These are phyloP conservation scores for Calypte anna DNA, from an alignment of 2,113 vertebrate species.

Conservation along the genomic window DNA sequence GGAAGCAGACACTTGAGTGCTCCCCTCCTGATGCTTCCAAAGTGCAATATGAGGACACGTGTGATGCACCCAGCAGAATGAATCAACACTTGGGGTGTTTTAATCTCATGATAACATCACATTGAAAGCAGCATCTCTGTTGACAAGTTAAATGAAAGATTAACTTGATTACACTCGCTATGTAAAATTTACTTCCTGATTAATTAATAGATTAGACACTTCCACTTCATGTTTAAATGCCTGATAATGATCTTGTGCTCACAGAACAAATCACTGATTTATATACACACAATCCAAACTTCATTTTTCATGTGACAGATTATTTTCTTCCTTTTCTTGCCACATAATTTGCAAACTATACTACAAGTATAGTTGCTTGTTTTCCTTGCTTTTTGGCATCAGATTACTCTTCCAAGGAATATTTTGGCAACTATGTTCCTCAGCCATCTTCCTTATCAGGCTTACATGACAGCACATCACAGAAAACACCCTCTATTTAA, in stretches of 20 bases:
- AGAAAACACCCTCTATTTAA: not conserved
- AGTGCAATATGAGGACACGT: not conserved
- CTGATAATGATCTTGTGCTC: constrained; percentile 29
- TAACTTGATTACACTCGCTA: constrained; percentile 39
- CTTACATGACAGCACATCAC: not conserved
- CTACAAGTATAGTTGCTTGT: not conserved
- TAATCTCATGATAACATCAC: not conserved
- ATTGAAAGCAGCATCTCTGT: not conserved
- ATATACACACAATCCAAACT: constrained; percentile 31
- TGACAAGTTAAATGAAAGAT: constrained; percentile 51
- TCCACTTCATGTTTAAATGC: constrained; percentile 36
- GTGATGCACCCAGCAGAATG: not conserved
- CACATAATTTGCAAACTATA: constrained; percentile 55
- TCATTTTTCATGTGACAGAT: constrained; percentile 55
- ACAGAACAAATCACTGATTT: constrained; percentile 30
- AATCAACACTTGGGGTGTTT: not conserved
- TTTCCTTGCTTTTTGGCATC: constrained; percentile 38
- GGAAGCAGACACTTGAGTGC: not conserved
- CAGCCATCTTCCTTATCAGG: constrained; percentile 18
- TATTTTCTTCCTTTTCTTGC: constrained; percentile 49
- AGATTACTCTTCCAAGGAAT: not conserved
- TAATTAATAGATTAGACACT: constrained; percentile 56
- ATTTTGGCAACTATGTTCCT: constrained; percentile 33
- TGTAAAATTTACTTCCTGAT: constrained; percentile 33
- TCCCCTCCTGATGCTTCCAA: not conserved